Evolutionary conservation across 2,797 vertebrate species (phyloP).

Genomic region (Triplophysa yarkandensis): DNA sequence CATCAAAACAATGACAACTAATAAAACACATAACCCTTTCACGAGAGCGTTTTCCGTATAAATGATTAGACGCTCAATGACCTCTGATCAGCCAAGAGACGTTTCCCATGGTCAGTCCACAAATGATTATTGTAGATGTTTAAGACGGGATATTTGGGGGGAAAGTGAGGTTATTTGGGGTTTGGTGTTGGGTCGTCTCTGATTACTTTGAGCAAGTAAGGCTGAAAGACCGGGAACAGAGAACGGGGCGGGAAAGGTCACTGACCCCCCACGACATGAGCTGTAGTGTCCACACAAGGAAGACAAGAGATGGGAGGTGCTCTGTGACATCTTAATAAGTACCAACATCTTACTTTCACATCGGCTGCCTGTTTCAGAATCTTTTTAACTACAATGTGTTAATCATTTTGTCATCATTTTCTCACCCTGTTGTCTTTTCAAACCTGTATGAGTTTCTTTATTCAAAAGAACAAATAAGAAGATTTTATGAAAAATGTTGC

Average conservation of each 20-base stretch:
- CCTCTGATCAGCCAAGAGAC: constrained; percentile 67
- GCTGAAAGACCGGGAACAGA: constrained; percentile 71
- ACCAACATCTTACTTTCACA: constrained; percentile 67
- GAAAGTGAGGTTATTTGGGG: constrained; percentile 72
- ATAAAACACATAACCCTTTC: constrained; percentile 26
- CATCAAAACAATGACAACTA: constrained; percentile 1
- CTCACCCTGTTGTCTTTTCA: too few species aligned
- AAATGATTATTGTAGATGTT: constrained; percentile 66
- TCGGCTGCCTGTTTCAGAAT: constrained; percentile 16
- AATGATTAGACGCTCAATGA: constrained; percentile 19
- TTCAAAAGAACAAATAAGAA: too few species aligned
- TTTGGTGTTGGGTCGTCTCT: constrained; percentile 69
- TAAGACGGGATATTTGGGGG: constrained; percentile 25
- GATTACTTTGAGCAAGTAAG: constrained; percentile 74
- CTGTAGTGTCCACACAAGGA: constrained; percentile 78
- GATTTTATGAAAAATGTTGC: too few species aligned
- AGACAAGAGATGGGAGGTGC: constrained; percentile 64
- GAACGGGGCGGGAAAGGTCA: constrained; percentile 74
- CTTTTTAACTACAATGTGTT: background rate
- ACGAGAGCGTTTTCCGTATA: constrained; percentile 9
- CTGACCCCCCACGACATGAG: constrained; percentile 77
- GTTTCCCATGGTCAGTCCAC: constrained; percentile 63
- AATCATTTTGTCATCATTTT: too few species aligned
- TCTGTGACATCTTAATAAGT: constrained; percentile 81
- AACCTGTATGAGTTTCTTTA: too few species aligned